Percentiles rank a stretch among this genome's conserved stretches.
phyloP scores from a whole-genome alignment of 23 tunicate species.

The Clavelina lepadiformis region DNA sequence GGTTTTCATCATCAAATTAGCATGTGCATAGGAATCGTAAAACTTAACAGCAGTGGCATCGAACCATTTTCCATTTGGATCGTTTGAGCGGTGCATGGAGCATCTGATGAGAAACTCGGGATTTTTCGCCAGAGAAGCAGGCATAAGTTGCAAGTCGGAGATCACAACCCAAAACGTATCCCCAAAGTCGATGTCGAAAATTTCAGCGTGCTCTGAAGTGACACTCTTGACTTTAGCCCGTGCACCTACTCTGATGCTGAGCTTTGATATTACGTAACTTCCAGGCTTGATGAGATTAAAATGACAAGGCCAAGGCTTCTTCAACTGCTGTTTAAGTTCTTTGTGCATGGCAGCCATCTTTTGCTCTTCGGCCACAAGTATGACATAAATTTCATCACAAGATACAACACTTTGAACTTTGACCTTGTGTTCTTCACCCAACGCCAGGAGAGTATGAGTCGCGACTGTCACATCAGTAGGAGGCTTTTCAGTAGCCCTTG shows the following conservation, averaged over 20 bases:
- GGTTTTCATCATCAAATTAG: conserved; percentile 10
- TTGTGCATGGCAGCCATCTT: conserved; percentile 14
- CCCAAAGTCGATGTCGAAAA: conserved; percentile 32
- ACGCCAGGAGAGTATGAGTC: conserved; percentile 1
- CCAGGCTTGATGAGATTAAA: conserved; percentile 1
- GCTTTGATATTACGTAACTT: conserved; percentile 14
- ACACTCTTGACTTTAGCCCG: conserved; percentile 24
- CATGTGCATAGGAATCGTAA: not conserved
- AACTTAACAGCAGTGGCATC: conserved; percentile 1
- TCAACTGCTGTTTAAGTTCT: no score
- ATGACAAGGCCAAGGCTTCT: not conserved
- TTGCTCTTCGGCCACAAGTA: conserved; percentile 7
- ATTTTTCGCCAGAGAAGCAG: conserved; percentile 4
- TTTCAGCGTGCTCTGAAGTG: conserved; percentile 6
- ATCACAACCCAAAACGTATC: conserved; percentile 7
- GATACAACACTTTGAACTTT: conserved; percentile 1
- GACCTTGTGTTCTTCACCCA: conserved; percentile 27
- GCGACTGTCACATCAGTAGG: conserved; percentile 1
- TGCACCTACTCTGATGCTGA: no score
- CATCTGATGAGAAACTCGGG: conserved; percentile 40
- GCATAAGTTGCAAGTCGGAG: conserved; percentile 7
- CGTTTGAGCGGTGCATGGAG: conserved; percentile 13
- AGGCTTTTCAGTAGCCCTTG: not conserved
- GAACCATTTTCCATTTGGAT: conserved; percentile 2
- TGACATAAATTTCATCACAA: conserved; percentile 39